Evolutionary conservation across 2,888 invertebrate species (phyloP), one percentile per base, ranked within the genome.

Genomic region (Sepiola atlantica): DNA sequence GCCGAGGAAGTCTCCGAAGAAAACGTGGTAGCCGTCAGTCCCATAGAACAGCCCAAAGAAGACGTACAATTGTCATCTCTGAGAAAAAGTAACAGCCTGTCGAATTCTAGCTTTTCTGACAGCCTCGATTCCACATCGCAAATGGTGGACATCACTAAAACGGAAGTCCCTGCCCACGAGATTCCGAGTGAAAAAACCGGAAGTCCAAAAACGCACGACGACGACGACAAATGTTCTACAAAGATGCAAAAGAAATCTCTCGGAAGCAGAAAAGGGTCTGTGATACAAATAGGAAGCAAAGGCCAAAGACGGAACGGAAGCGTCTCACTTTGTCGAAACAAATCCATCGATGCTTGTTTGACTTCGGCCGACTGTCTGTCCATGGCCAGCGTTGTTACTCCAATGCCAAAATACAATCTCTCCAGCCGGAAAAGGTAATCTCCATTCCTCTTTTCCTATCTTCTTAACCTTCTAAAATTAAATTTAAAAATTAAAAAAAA

Each of bases 391-490:
- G 32, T 24, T 24, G 93, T 93, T 6, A 55, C 55, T 35, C 93
- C 61, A 14, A 55, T 93, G 93, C 93, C 93, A 35, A 93, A 93
- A 93, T 61, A 93, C 21, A 93, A 55, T 20, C 24, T 93, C 57
- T 93, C 93, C 4, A 93, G 93, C 61, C 55, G 93, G 54, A 93
- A 92, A 92, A 92, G 92, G 92, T 92, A 92, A 92, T 28, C 28
- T 6, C 54, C 6, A 20, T 28, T 54, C 14, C 45, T 21, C 45
- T 20, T 54, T 20, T 21, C 35, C 91, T 8, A 28, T 28, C 32
- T 91, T n/a, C 35, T 35, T 8, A 24, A 35, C 32, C 20, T 35
- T 45, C 8, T n/a, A n/a, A n/a, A n/a, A n/a, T n/a, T n/a, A n/a
- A n/a, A n/a, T n/a, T n/a, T n/a, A n/a, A n/a, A n/a, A n/a, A n/a